Evolutionary conservation across 2,113 vertebrate genomes (phyloP), one percentile per base, ranked within the genome.

Genomic region (Empidonax traillii): DNA sequence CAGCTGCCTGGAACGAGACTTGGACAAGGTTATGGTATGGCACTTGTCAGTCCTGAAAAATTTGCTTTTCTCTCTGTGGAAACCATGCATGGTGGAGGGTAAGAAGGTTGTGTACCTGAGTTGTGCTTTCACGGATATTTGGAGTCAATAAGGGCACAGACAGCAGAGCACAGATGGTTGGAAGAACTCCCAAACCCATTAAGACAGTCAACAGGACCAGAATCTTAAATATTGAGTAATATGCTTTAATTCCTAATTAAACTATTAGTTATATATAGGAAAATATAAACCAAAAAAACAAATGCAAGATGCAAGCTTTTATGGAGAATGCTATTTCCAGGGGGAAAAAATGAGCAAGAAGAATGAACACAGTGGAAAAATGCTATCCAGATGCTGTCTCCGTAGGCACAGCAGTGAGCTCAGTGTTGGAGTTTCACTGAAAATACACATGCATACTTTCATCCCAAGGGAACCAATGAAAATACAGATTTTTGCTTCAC

Each of bases 1-100:
- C 62, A 66, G 41, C 10, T n/a, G 24, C 46, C n/a, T 66, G 63
- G 43, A 73, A 44, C 10, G 23, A 20, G 41, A 53, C 41, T 46
- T 3, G 0, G 49, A 53, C 14, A 86, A 62, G 41, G 33, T 9
- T 21, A 58, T 17, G 23, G 3, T 21, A 6, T 35, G 35, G 19
- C 13, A 41, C 13, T 56, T 63, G 41, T 21, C 9, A 27, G 17
- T 31, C 15, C 37, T 27, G 18, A 69, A 18, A 4, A 83, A 28
- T 74, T 69, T 77, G 3, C 8, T 52, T 88, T 83, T 35, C 19
- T 82, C 4, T 53, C 49, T 58, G 27, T 61, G 58, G 31, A 90
- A 73, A 37, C 7, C 0, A 0, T 31, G 33, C 14, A 5, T 6
- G n/a, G 12, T 35, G 25, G 31, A 74, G 39, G 21, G 35, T 17